Conservation (phyloP, 92 coral and sea anemone genomes). For the Porites divaricata region DNA sequence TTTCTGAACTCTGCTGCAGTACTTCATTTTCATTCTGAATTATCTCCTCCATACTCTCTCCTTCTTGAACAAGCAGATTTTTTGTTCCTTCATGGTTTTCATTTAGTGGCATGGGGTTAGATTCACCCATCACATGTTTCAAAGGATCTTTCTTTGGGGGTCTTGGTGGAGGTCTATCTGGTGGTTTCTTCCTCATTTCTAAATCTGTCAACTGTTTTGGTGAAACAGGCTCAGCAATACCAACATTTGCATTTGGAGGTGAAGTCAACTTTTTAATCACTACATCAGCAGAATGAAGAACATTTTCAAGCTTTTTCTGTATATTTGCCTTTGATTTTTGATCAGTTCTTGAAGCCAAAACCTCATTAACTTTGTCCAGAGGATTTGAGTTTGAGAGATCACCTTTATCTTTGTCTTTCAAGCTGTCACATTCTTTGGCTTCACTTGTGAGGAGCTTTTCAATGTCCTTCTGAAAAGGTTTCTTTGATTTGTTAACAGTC, state of each 20-base stretch:
- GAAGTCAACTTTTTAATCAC: constrained; percentile 6
- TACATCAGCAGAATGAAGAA: neutral
- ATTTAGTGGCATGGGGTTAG: constrained; percentile 67
- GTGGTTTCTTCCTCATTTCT: neutral
- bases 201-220: neutral
- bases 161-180: constrained; percentile 28
- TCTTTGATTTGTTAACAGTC: constrained; percentile 10
- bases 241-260: neutral
- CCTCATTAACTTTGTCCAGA: neutral
- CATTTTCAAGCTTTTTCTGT: neutral
- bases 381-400: no score
- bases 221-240: neutral
- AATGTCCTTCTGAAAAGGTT: neutral
- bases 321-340: neutral
- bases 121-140: constrained; percentile 28
- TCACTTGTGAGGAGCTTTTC: constrained; percentile 20
- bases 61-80: neutral
- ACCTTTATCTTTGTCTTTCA: neutral
- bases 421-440: neutral
- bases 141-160: neutral
- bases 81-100: constrained; percentile 21
- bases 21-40: neutral
- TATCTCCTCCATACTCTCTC: neutral
- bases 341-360: neutral
- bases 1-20: neutral